A percentile compares a stretch with the other conserved stretches of the same genome.
Conservation (phyloP, 2,888 invertebrate genomes). For the Dorcus parallelipipedus region DNA sequence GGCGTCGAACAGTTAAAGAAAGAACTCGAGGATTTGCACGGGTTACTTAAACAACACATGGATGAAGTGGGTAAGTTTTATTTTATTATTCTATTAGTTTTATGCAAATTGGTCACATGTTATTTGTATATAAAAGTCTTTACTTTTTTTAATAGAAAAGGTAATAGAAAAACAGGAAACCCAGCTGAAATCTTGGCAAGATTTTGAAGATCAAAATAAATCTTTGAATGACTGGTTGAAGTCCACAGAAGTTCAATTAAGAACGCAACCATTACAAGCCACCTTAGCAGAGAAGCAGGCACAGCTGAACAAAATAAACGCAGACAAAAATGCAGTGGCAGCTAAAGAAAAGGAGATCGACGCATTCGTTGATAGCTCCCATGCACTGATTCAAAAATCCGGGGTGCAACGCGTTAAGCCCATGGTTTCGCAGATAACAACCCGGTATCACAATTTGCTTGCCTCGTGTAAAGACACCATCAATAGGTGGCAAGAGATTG, state of each 20-base stretch:
- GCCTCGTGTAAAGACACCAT: slow-evolving; percentile 81
- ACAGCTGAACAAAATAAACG: slow-evolving; percentile 68
- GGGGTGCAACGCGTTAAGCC: slow-evolving; percentile 83
- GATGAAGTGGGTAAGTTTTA: slow-evolving; percentile 55
- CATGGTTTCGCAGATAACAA: slow-evolving; percentile 84
- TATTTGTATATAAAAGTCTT: background rate
- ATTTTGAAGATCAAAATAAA: slow-evolving; percentile 80
- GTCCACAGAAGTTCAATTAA: slow-evolving; percentile 76
- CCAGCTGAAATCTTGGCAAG: slow-evolving; percentile 78
- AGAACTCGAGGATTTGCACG: slow-evolving; percentile 69
- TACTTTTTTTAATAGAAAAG: slow-evolving; percentile 46
- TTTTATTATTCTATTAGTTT: background rate
- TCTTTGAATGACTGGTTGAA: slow-evolving; percentile 84
- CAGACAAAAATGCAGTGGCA: slow-evolving; percentile 71
- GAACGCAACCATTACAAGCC: slow-evolving; percentile 81
- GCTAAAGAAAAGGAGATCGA: slow-evolving; percentile 84
- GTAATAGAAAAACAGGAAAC: slow-evolving; percentile 72
- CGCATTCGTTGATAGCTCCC: slow-evolving; percentile 85
- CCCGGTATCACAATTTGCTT: slow-evolving; percentile 77
- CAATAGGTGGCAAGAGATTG: slow-evolving; percentile 77
- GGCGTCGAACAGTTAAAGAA: slow-evolving; percentile 71
- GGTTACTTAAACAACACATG: slow-evolving; percentile 64
- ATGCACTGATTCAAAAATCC: slow-evolving; percentile 77
- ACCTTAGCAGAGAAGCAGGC: slow-evolving; percentile 77
- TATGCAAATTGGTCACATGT: background rate